Conservation (phyloP, 2,797 vertebrate species). For the Chloroceryle amazona region DNA sequence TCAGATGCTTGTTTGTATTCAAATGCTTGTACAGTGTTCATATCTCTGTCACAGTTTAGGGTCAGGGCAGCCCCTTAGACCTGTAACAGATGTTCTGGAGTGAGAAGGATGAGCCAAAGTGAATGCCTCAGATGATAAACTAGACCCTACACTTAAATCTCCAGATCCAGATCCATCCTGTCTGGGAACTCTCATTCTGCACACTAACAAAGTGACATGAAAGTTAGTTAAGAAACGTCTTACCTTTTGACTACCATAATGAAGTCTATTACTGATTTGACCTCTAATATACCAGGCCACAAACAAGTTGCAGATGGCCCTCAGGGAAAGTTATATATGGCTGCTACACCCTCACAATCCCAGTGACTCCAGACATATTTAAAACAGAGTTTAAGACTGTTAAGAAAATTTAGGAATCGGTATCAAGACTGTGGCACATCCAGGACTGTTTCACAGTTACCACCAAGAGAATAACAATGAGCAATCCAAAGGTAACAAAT, state of each 20-base stretch:
- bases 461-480: not conserved
- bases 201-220: not conserved
- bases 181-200: not conserved
- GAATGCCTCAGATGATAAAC: not conserved
- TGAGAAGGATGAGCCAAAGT: not conserved
- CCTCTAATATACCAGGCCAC: not conserved
- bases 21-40: accelerated
- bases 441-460: not conserved
- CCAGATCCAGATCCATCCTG: not conserved
- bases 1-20: not conserved
- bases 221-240: not conserved
- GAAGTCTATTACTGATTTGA: not conserved
- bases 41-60: no score
- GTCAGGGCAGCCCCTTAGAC: no score
- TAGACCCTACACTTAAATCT: not conserved
- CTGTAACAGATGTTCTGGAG: not conserved
- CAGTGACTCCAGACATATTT: not conserved
- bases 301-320: not conserved
- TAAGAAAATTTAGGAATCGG: not conserved
- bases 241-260: not conserved
- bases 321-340: not conserved
- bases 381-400: not conserved
- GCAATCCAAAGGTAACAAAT: not conserved
- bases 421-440: not conserved
- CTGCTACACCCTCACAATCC: not conserved